Evolutionary conservation across 2,113 vertebrate species (phyloP).

Genomic region (Pogonocichla stellata): DNA sequence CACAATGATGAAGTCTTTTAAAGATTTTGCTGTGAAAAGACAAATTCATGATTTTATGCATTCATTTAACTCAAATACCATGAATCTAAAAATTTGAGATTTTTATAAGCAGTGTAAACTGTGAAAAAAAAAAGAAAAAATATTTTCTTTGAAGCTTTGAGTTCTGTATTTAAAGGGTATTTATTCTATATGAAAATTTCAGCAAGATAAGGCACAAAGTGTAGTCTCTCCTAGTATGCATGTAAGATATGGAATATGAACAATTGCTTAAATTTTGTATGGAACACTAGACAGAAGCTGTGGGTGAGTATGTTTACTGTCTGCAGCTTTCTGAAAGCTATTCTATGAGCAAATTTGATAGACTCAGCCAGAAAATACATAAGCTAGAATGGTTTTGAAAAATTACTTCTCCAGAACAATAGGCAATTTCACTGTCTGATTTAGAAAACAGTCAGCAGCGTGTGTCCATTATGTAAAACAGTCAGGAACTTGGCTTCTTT

Average conservation of each 20-base stretch:
- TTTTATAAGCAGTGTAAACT: not conserved
- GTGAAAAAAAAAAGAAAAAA: not conserved
- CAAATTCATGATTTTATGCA: not conserved
- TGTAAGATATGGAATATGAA: not conserved
- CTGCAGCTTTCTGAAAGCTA: constrained; percentile 12
- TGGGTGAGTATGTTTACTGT: not conserved
- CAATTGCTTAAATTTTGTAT: not conserved
- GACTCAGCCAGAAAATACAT: not conserved
- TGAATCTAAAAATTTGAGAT: not conserved
- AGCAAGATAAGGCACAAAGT: not conserved
- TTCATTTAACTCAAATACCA: not conserved
- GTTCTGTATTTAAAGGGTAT: not conserved
- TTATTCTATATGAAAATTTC: not conserved
- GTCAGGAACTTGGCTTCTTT: constrained; percentile 43
- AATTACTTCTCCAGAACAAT: constrained; percentile 39
- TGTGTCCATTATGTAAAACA: constrained; percentile 51
- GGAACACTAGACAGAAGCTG: not conserved
- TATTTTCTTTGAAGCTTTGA: not conserved
- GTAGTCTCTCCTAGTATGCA: not conserved
- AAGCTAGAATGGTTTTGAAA: constrained; percentile 42
- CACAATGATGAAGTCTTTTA: not conserved
- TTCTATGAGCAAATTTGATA: not conserved
- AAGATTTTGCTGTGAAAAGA: not conserved
- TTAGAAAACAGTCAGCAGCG: constrained; percentile 40
- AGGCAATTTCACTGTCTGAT: constrained; percentile 52